These are phyloP conservation scores for Apantesis nais DNA, from an alignment of 2,888 invertebrate species.

Conservation along the genomic window DNA sequence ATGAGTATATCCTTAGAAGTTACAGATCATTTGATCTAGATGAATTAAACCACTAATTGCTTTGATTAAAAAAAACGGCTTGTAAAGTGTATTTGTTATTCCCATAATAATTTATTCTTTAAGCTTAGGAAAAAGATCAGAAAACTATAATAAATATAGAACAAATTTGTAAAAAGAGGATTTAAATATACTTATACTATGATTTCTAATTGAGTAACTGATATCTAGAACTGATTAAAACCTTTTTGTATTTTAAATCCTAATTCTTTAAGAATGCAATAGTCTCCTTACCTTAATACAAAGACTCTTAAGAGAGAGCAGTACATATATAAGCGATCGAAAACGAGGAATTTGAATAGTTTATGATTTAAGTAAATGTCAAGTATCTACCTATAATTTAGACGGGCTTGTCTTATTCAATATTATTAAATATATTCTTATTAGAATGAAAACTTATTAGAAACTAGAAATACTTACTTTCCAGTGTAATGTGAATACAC, in stretches of 20 bases:
- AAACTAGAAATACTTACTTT: slow-evolving; percentile 79
- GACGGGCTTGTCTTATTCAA: too few species aligned
- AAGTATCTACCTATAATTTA: neutral
- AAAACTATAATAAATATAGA: neutral
- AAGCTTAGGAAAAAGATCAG: neutral
- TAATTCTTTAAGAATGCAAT: too few species aligned
- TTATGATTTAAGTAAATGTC: neutral
- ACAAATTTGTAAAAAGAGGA: neutral
- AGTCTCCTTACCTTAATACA: neutral
- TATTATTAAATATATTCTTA: slow-evolving; percentile 24
- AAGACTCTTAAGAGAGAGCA: neutral
- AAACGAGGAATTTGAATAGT: neutral
- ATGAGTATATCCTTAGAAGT: too few species aligned
- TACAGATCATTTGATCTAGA: too few species aligned
- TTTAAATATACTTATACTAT: neutral
- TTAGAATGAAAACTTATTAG: slow-evolving; percentile 19
- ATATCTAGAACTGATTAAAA: too few species aligned
- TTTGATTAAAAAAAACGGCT: too few species aligned
- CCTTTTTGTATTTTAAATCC: too few species aligned
- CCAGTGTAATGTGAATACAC: slow-evolving; percentile 95
- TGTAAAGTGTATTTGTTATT: neutral
- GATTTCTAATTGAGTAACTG: too few species aligned
- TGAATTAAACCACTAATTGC: too few species aligned
- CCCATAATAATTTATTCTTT: neutral
- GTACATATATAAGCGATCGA: neutral